These are phyloP conservation scores for Planiliza haematocheilus DNA, from an alignment of 2,113 vertebrate genomes.

Conservation along the genomic window DNA sequence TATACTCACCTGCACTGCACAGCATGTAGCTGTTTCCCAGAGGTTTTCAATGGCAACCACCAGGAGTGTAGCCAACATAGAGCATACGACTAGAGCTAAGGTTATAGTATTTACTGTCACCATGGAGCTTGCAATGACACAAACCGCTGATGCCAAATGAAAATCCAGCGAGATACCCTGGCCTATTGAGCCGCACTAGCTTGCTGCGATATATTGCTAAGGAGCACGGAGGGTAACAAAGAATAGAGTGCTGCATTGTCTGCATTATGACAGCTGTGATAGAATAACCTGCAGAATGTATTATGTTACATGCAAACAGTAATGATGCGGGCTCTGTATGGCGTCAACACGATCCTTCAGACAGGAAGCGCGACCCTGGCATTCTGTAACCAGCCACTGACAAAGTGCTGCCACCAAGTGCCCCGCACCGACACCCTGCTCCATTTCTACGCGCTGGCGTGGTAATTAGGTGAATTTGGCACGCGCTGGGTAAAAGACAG, in stretches of 20 bases:
- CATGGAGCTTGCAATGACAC: no score
- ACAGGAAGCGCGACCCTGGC: conserved; percentile 76
- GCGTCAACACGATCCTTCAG: conserved; percentile 55
- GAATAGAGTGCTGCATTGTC: conserved; percentile 7
- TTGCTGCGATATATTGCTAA: background rate
- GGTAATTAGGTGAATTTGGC: conserved; percentile 87
- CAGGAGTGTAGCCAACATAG: no score
- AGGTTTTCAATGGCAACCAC: no score
- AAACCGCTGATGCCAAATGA: no score
- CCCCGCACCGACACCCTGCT: conserved; percentile 62
- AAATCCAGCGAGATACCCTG: no score
- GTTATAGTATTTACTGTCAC: no score
- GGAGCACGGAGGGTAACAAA: conserved; percentile 6
- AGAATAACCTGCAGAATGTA: conserved; percentile 67
- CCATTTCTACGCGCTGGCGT: conserved; percentile 76
- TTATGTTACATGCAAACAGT: conserved; percentile 75
- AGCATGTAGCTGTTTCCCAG: no score
- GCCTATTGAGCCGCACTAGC: no score
- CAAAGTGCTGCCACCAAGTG: conserved; percentile 60
- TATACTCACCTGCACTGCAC: no score
- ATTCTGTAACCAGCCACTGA: conserved; percentile 69
- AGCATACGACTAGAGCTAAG: no score
- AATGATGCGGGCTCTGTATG: conserved; percentile 63
- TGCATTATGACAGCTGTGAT: conserved; percentile 58
- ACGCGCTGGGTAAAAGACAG: conserved; percentile 72